Conservation (phyloP, 53 echinoderm and acorn worm genomes). For the Holothuria leucospilota region DNA sequence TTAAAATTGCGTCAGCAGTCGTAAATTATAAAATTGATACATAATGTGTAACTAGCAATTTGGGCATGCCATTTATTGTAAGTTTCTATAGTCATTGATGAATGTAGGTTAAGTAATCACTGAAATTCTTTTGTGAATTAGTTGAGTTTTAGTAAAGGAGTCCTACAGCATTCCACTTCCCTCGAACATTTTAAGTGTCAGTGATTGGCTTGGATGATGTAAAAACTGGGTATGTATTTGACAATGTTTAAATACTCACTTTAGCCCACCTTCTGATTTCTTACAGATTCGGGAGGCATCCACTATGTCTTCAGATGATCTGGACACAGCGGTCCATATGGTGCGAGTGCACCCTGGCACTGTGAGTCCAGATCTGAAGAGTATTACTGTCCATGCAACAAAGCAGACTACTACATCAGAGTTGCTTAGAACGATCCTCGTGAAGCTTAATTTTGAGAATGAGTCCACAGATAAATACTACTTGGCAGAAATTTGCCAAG, state of each 20-base stretch:
- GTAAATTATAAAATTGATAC: no score
- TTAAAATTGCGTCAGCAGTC: no score
- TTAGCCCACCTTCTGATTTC: not conserved
- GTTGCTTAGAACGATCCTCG: constrained; percentile 64
- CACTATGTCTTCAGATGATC: constrained; percentile 50
- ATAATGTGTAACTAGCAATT: no score
- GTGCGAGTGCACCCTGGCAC: constrained; percentile 93
- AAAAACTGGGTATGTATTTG: no score
- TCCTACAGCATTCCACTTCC: no score
- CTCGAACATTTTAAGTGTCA: no score
- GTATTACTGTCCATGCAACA: constrained; percentile 86
- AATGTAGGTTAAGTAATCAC: no score
- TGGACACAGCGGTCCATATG: constrained; percentile 86
- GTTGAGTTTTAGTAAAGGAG: no score
- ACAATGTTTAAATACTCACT: not conserved
- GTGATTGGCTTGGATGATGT: no score
- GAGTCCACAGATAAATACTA: constrained; percentile 70
- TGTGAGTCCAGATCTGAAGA: constrained; percentile 69
- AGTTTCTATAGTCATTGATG: no score
- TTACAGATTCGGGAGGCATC: constrained; percentile 51
- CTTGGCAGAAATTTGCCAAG: constrained; percentile 85
- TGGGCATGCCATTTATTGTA: no score
- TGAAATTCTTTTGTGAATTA: no score
- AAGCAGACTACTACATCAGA: constrained; percentile 86
- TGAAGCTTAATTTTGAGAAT: constrained; percentile 70